Evolutionary conservation across 2,113 vertebrate species (phyloP), one percentile per base, ranked within the genome.

Genomic region (Myiagra hebetior): DNA sequence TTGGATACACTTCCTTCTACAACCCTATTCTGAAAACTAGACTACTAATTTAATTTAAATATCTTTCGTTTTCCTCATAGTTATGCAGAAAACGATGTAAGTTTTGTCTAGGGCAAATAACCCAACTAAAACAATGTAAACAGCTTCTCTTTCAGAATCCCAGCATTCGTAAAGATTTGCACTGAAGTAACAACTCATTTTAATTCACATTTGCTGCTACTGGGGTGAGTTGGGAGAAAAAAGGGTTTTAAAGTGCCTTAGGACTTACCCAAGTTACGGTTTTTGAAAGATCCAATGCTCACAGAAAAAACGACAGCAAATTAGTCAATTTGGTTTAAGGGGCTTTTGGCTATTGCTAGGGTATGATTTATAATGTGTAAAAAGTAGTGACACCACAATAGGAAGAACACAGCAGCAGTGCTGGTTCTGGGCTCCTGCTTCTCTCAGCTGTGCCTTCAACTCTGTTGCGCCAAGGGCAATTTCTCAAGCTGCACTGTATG

Each of bases 201-300:
- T 37, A 35, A 60, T 70, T 91, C 24, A n/a, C 11, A 13, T 76
- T 81, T 76, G 33, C 31, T 80, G 52, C 57, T 84, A 39, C 44
- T 3, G 22, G 24, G 21, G 33, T 50, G 33, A 92, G 13, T 31
- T 62, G 23, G 33, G 41, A 41, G 23, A 28, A 57, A 20, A 23
- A 55, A 55, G 0, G 0, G 49, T 21, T 56, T 83, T 68, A 0
- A 86, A 89, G 20, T 11, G 33, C 33, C 21, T 84, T 2, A 3
- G 26, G 26, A 64, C 26, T 65, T 87, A 77, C 1, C 5, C 2
- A 8, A 63, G 22, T 53, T 59, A 28, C 0, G 1, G 18, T 33
- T 74, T 74, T 65, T 67, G n/a, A 55, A 87, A 84, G 28, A 69
- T 33, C 2, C 49, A 42, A 35, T 24, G 22, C 27, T 44, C 16